Base-by-base conservation (phyloP, 2,113 vertebrate genomes). In the Alosa alosa region DNA sequence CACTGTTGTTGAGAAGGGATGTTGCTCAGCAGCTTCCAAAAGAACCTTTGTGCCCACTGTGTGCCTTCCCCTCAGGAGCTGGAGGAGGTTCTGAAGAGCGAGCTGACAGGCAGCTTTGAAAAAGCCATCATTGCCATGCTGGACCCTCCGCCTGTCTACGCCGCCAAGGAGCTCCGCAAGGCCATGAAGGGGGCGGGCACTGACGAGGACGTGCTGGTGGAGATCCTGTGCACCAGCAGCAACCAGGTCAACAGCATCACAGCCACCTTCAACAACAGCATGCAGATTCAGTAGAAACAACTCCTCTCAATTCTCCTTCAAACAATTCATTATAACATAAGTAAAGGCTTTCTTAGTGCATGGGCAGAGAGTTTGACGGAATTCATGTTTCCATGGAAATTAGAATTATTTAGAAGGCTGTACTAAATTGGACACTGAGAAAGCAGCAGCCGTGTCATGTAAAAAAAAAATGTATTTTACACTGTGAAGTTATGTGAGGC, bases 121-220 rank as follows among this genome's bases (percentile, higher is more conserved):
- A 97, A 97, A 49, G 94, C 96, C 44, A 95, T 97, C 81, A 85
- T 99, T 81, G 98, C 98, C 85, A 94, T 99, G 93, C 89, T 99
- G 92, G 97, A 98, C 84, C 93, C 89, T 0, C 97, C 98, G 0
- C 92, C 96, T 0, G 92, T 99, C 89, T 97, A 95, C 0, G 94
- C 97, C 0, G 98, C 97, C 52, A 95, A 95, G 86, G 95, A 96
- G 93, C 95, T 99, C 6, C 94, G 88, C 84, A 96, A 93, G 89
- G 98, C 98, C 0, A 97, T 99, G 97, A 97, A 98, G 88, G 98
- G 98, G 0, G 82, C 95, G 0, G 98, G 98, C 81, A 99, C 97
- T 0, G 95, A 99, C 0, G 97, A 98, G 87, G 91, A 95, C 0
- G 86, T 97, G 60, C 96, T 99, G 87, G 97, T 99, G 2, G 97